Percentiles rank a stretch among this genome's conserved stretches.
phyloP scores from a whole-genome alignment of 2,888 invertebrate genomes.

The Achlya flavicornis region DNA sequence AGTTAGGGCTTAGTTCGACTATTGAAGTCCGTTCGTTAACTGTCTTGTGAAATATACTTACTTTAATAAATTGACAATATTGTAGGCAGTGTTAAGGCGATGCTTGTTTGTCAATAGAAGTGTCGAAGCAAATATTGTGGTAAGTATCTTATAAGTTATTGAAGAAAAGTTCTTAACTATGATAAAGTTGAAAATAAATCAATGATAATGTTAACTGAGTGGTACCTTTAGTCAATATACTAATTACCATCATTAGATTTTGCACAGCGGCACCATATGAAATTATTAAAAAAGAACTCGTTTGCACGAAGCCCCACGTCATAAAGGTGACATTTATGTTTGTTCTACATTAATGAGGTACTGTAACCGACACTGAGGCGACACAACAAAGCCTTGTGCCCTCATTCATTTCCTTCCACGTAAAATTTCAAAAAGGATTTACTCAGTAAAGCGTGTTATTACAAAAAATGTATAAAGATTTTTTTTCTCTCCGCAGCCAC shows the following conservation, averaged over 20 bases:
- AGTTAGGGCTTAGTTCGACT: neutral
- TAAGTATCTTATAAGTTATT: too few species aligned
- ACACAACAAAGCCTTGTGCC: neutral
- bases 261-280: too few species aligned
- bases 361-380: neutral
- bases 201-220: too few species aligned
- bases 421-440: constrained; percentile 2
- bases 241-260: too few species aligned
- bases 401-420: constrained; percentile 7
- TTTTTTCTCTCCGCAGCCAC: neutral
- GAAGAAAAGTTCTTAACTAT: too few species aligned
- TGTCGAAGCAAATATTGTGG: too few species aligned
- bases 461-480: constrained; percentile 7
- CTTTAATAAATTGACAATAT: neutral
- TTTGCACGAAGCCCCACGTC: neutral
- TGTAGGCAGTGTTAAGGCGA: too few species aligned
- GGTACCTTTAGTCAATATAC: too few species aligned
- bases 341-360: neutral
- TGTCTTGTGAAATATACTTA: neutral
- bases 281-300: neutral
- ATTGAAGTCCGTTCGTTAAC: neutral
- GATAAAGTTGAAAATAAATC: too few species aligned
- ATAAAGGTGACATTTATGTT: neutral
- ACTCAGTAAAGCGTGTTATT: neutral
- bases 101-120: too few species aligned